A percentile compares a stretch with the other conserved stretches of the same genome.
Evolutionary conservation across 2,797 vertebrate species (phyloP).

Genomic region (Alca torda): DNA sequence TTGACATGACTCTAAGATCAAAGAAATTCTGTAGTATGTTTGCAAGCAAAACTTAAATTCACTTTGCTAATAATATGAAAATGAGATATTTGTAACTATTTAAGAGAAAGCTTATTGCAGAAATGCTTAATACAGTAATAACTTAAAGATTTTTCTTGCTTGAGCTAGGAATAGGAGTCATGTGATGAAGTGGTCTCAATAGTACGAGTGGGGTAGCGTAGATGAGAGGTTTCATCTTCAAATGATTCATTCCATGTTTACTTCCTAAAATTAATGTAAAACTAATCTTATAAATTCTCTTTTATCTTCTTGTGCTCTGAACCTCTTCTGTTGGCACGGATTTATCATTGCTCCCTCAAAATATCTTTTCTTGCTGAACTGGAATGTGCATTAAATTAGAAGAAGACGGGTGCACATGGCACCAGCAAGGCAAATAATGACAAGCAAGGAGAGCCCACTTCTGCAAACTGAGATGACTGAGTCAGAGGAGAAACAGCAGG

Average conservation of each 20-base stretch:
- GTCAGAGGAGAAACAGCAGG: constrained; percentile 1
- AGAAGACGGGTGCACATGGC: constrained; percentile 50
- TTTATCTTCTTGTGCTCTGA: constrained; percentile 42
- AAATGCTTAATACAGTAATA: neutral
- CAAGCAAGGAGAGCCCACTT: constrained; percentile 18
- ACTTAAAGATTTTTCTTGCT: constrained; percentile 27
- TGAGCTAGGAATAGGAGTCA: neutral
- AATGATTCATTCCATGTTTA: neutral
- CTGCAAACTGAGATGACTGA: constrained; percentile 34
- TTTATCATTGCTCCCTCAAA: constrained; percentile 58
- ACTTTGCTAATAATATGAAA: constrained; percentile 42
- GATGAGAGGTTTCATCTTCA: neutral
- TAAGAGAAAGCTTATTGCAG: constrained; percentile 36
- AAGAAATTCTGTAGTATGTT: constrained; percentile 37
- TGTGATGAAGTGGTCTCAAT: neutral
- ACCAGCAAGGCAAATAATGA: constrained; percentile 21
- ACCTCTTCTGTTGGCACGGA: constrained; percentile 29
- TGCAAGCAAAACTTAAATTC: constrained; percentile 43
- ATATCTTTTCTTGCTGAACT: constrained; percentile 28
- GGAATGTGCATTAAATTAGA: constrained; percentile 63
- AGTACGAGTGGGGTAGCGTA: neutral
- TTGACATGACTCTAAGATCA: constrained; percentile 38
- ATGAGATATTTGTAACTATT: constrained; percentile 21
- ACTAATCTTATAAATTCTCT: neutral
- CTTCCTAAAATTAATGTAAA: neutral